These are phyloP conservation scores for Idaea biselata DNA, from an alignment of 2,888 invertebrate genomes.

Conservation along the genomic window DNA sequence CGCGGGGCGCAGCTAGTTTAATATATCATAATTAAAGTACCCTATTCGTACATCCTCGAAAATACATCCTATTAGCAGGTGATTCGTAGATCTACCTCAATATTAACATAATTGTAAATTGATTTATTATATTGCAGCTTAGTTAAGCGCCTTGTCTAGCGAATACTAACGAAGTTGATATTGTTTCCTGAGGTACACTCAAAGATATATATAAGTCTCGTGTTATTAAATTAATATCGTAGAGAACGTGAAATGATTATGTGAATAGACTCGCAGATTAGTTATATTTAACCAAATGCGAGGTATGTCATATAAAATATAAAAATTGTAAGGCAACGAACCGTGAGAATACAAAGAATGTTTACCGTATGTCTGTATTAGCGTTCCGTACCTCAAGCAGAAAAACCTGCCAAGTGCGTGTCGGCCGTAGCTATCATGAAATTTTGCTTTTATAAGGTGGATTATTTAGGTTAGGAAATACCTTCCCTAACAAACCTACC, in stretches of 20 bases:
- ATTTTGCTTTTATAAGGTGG: too few species aligned
- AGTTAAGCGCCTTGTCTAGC: slow-evolving; percentile 1
- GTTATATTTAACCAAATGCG: not conserved
- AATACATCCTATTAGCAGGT: not conserved
- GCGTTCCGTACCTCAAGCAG: not conserved
- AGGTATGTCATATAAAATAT: slow-evolving; percentile 7
- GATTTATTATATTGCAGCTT: not conserved
- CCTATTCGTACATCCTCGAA: too few species aligned
- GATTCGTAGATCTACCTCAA: not conserved
- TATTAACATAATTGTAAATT: not conserved
- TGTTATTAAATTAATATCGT: slow-evolving; percentile 2
- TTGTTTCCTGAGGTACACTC: not conserved
- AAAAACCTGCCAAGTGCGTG: too few species aligned
- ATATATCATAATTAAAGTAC: too few species aligned
- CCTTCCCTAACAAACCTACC: too few species aligned
- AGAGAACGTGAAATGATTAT: slow-evolving; percentile 2
- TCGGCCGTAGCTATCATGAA: too few species aligned
- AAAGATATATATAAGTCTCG: not conserved
- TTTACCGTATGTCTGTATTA: slow-evolving; percentile 9
- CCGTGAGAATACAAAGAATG: slow-evolving; percentile 18
- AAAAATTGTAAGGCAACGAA: slow-evolving; percentile 22
- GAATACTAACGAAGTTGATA: not conserved
- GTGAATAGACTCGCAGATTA: slow-evolving; percentile 1
- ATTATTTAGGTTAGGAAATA: too few species aligned
- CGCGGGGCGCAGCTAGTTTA: too few species aligned